Conservation (phyloP, 2,113 vertebrate genomes). For the Callionymus lyra region DNA sequence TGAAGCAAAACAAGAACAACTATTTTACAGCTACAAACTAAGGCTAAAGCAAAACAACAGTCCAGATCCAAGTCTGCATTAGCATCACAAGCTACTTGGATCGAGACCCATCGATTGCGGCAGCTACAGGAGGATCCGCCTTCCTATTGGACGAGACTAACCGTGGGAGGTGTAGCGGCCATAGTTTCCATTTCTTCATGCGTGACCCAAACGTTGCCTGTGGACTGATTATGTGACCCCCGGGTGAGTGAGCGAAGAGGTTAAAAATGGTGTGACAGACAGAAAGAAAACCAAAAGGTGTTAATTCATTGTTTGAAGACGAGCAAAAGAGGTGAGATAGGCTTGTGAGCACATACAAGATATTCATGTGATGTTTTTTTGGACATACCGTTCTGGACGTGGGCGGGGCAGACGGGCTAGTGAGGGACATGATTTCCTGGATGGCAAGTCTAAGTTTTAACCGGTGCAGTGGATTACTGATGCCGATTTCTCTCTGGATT, state of each 20-base stretch:
- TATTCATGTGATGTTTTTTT: background rate
- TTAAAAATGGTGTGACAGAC: constrained; percentile 67
- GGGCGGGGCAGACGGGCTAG: constrained; percentile 90
- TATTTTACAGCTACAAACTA: background rate
- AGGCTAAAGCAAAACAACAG: too few relatives aligned
- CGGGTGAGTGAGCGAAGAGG: constrained; percentile 67
- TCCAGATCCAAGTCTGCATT: background rate
- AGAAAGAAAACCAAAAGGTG: constrained; percentile 47
- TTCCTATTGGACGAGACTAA: constrained; percentile 70
- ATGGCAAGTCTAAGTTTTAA: constrained; percentile 92
- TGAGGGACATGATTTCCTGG: constrained; percentile 97
- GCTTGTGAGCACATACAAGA: constrained; percentile 13
- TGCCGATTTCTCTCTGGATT: constrained; percentile 95
- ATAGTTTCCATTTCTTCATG: constrained; percentile 99
- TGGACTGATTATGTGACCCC: constrained; percentile 80
- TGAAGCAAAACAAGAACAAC: background rate
- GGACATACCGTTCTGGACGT: constrained; percentile 87
- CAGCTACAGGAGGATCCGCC: constrained; percentile 3
- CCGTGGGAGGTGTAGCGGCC: constrained; percentile 89
- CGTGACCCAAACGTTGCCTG: constrained; percentile 98
- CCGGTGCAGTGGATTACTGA: constrained; percentile 92
- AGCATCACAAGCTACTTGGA: constrained; percentile 16
- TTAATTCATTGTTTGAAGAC: too few relatives aligned
- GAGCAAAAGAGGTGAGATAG: too few relatives aligned
- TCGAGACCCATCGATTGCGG: constrained; percentile 13